A percentile compares a stretch with the other conserved stretches of the same genome.
These are phyloP conservation scores for Eublepharis macularius DNA, from an alignment of 2,113 vertebrate genomes.

Conservation along the genomic window DNA sequence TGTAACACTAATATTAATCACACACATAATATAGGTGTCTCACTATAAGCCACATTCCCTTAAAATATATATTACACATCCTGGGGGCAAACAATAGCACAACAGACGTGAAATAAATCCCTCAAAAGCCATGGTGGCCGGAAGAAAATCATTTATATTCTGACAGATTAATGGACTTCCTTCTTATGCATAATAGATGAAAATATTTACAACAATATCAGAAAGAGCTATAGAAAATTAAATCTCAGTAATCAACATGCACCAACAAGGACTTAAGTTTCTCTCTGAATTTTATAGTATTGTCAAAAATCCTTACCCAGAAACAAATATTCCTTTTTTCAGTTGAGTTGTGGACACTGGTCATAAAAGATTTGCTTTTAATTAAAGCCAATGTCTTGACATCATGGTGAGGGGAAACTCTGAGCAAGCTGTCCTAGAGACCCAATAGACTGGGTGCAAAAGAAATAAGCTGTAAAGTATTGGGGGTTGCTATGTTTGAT, in stretches of 20 bases:
- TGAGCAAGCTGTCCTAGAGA: not conserved
- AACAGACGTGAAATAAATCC: conserved; percentile 78
- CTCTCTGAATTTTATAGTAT: conserved; percentile 31
- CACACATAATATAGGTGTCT: conserved; percentile 84
- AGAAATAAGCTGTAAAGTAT: not conserved
- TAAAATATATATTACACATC: conserved; percentile 82
- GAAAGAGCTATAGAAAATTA: conserved; percentile 77
- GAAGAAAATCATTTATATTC: conserved; percentile 78
- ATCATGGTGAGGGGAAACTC: conserved; percentile 1
- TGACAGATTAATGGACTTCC: conserved; percentile 80
- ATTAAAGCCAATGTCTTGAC: conserved; percentile 14
- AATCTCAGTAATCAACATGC: conserved; percentile 72
- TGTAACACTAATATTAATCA: conserved; percentile 83
- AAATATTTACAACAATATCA: conserved; percentile 80
- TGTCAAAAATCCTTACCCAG: conserved; percentile 36
- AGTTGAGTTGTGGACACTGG: conserved; percentile 22
- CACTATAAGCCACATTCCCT: conserved; percentile 74
- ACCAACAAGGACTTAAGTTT: conserved; percentile 65
- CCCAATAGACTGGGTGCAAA: not conserved
- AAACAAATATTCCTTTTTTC: conserved; percentile 45
- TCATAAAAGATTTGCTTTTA: conserved; percentile 22
- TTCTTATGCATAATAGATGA: conserved; percentile 79
- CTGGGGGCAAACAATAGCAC: conserved; percentile 74
- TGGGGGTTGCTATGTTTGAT: not conserved
- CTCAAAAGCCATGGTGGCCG: conserved; percentile 76